These are phyloP conservation scores for Netelia fuscicornis DNA, from an alignment of 2,888 invertebrate genomes.

Conservation along the genomic window DNA sequence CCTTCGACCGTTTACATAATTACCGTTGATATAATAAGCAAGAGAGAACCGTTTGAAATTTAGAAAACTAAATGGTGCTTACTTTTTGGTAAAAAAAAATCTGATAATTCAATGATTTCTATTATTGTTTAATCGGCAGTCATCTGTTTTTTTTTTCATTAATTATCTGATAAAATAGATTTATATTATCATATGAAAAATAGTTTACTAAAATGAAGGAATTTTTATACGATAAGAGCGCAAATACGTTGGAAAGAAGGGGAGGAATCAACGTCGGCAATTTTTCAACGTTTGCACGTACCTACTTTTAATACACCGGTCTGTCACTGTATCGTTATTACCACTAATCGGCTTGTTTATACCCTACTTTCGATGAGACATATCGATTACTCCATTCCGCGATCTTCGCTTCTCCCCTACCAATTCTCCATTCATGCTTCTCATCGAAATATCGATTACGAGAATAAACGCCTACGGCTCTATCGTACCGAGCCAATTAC, in stretches of 20 bases:
- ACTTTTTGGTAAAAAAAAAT: too few relatives aligned
- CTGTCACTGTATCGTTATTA: constrained; percentile 6
- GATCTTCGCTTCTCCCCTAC: neutral
- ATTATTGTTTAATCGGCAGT: too few relatives aligned
- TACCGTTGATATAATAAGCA: too few relatives aligned
- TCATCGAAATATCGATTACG: constrained; percentile 53
- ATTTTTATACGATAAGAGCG: neutral
- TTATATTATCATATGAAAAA: neutral
- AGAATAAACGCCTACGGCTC: constrained; percentile 13
- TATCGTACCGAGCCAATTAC: constrained; percentile 44
- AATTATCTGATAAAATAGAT: too few relatives aligned
- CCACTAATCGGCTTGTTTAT: neutral
- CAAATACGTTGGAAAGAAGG: neutral
- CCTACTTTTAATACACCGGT: too few relatives aligned
- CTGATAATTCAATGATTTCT: too few relatives aligned
- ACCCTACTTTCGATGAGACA: constrained; percentile 8
- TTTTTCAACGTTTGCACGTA: neutral
- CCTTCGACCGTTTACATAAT: neutral
- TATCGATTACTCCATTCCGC: constrained; percentile 10
- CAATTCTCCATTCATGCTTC: constrained; percentile 22
- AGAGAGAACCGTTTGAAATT: too few relatives aligned
- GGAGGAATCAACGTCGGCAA: neutral
- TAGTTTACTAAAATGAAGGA: neutral
- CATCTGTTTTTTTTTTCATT: too few relatives aligned
- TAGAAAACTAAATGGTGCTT: too few relatives aligned